These are phyloP conservation scores for Carterocephalus palaemon DNA, from an alignment of 2,888 invertebrate genomes.

Conservation along the genomic window DNA sequence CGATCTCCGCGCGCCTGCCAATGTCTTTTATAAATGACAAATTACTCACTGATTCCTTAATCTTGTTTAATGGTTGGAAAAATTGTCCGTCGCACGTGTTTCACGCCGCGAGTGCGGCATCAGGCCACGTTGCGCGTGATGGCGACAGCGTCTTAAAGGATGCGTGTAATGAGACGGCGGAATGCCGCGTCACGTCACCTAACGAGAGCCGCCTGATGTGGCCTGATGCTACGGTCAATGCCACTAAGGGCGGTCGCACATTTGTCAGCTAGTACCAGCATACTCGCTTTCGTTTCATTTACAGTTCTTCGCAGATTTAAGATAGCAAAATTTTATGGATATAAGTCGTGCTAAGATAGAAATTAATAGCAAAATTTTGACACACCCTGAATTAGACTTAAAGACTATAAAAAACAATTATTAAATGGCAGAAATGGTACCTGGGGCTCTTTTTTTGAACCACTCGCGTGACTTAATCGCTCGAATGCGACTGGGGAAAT, in stretches of 20 bases:
- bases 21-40: too few species aligned
- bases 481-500: too few species aligned
- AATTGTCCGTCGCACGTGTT: conserved; percentile 11
- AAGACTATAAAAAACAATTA: too few species aligned
- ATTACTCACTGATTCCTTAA: conserved; percentile 2
- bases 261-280: background rate
- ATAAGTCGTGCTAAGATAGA: too few species aligned
- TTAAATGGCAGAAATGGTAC: too few species aligned
- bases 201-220: conserved; percentile 44
- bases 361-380: too few species aligned
- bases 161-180: conserved; percentile 51
- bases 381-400: too few species aligned
- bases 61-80: conserved; percentile 9
- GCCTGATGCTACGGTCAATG: conserved; percentile 18
- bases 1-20: too few species aligned
- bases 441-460: too few species aligned
- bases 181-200: conserved; percentile 67
- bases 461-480: too few species aligned
- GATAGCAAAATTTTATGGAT: too few species aligned
- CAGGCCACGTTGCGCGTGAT: conserved; percentile 15
- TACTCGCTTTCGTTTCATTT: background rate
- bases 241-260: conserved; percentile 7
- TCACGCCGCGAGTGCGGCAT: conserved; percentile 12
- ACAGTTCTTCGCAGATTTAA: too few species aligned
- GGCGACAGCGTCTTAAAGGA: conserved; percentile 38